phyloP scores from a whole-genome alignment of 2,888 invertebrate genomes.

The Cartodere bifasciata region DNA sequence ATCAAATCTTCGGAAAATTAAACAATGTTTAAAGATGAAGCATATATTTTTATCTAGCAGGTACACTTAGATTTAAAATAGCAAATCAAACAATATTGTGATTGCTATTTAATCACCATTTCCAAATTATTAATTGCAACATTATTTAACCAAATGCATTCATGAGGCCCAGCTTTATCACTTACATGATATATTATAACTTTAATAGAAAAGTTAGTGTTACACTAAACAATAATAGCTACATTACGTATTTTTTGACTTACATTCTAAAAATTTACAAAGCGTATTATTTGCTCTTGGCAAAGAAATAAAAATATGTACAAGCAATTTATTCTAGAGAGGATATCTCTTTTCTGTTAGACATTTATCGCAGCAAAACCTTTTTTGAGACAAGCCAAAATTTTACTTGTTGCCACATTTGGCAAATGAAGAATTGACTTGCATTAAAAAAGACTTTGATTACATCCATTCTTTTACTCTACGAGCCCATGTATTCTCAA shows the following conservation, averaged over 20 bases:
- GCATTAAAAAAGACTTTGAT: too few species aligned
- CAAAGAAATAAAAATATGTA: constrained; percentile 5
- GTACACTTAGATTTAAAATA: constrained; percentile 32
- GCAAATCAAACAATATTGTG: constrained; percentile 7
- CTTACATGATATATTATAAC: constrained; percentile 18
- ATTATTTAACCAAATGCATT: constrained; percentile 23
- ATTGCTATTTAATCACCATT: constrained; percentile 4
- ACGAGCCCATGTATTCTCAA: too few species aligned
- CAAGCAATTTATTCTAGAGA: too few species aligned
- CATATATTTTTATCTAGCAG: constrained; percentile 34
- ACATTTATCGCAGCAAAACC: too few species aligned
- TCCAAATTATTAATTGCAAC: constrained; percentile 10
- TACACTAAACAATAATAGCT: constrained; percentile 11
- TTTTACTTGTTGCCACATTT: too few species aligned
- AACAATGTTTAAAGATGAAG: constrained; percentile 22
- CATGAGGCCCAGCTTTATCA: constrained; percentile 20
- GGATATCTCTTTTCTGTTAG: too few species aligned
- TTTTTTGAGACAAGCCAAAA: too few species aligned
- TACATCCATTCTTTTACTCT: too few species aligned
- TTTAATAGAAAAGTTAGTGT: constrained; percentile 19
- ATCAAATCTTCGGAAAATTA: too few species aligned
- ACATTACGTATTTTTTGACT: constrained; percentile 16
- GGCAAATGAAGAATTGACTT: too few species aligned
- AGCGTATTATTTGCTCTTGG: constrained; percentile 16
- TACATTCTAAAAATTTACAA: constrained; percentile 21